Base-by-base conservation (phyloP, 2,797 vertebrate species). In the Coreius guichenoti region DNA sequence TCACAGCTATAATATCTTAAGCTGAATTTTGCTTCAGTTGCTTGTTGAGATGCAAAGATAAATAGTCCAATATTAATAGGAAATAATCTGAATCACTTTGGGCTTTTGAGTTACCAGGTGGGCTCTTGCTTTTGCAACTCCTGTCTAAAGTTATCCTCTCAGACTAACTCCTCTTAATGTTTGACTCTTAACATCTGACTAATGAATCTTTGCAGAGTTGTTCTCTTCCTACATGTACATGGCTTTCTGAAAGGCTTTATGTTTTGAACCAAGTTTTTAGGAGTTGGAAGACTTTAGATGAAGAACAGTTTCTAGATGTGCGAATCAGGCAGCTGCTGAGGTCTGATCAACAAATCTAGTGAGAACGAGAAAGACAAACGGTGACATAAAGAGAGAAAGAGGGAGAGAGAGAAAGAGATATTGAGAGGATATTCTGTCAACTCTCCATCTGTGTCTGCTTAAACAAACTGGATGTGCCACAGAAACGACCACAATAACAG, bases 391-490 rank as follows among this genome's bases (percentile, higher is more conserved):
- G 21, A 49, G 33, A 63, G 33, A 79, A 19, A 67, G 45, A 75
- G 54, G 17, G 65, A 80, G 17, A 80, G 70, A 72, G 39, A 45
- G 29, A 84, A 31, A 45, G 39, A 81, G 47, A 51, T 36, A 68
- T 0, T 19, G 26, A 70, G 45, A 77, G 63, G 47, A 78, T 70
- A 33, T 79, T 85, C 81, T 89, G 69, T 83, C 69, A 87, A 82
- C 73, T 72, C 29, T 70, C 84, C 88, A 88, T 90, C 88, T 91
- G 91, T 84, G 80, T 87, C 86, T 89, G 86, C 88, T 87, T 74
- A 90, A 72, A 70, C 65, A 89, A 91, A 65, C 68, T 83, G 70
- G 61, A 89, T 49, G 54, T 83, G 75, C 82, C 81, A 68, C 81
- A 89, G 70, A 80, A 85, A 84, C 47, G 75, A 79, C 29, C 74